These are phyloP conservation scores for Dynastes hyllus DNA, from an alignment of 2,888 invertebrate species.

Conservation along the genomic window DNA sequence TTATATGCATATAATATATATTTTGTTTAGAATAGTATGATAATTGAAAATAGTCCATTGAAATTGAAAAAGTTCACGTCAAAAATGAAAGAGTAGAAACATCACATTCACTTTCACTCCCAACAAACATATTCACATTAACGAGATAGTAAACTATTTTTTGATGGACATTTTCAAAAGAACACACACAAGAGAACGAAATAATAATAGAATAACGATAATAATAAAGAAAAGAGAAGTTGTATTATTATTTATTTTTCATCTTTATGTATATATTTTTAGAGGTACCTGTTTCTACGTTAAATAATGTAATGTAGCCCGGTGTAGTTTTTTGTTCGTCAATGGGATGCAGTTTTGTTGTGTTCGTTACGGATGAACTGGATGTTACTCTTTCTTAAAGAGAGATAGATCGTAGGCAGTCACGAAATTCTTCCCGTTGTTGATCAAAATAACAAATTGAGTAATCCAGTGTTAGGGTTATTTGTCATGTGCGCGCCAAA, in stretches of 20 bases:
- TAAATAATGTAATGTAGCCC: slow-evolving; percentile 65
- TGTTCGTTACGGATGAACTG: not conserved
- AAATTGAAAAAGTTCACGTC: slow-evolving; percentile 13
- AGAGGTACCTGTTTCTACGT: slow-evolving; percentile 71
- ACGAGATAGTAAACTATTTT: not conserved
- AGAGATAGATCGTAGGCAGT: not conserved
- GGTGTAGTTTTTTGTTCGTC: slow-evolving; percentile 62
- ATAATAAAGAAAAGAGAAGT: slow-evolving; percentile 27
- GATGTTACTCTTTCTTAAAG: not conserved
- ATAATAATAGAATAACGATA: slow-evolving; percentile 30
- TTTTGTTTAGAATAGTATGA: slow-evolving; percentile 37
- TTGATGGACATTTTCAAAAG: slow-evolving; percentile 32
- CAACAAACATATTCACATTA: not conserved
- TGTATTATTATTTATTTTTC: slow-evolving; percentile 56
- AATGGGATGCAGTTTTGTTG: slow-evolving; percentile 47
- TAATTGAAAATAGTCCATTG: slow-evolving; percentile 34
- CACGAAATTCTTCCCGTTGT: slow-evolving; percentile 42
- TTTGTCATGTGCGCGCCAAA: slow-evolving; percentile 62
- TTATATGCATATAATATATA: slow-evolving; percentile 30
- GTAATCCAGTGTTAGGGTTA: slow-evolving; percentile 68
- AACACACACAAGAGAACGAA: slow-evolving; percentile 14
- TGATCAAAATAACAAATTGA: slow-evolving; percentile 43
- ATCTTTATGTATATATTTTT: slow-evolving; percentile 62
- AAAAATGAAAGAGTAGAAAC: not conserved
- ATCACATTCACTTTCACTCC: slow-evolving; percentile 17